These are phyloP conservation scores for Fragum sueziense DNA, from an alignment of 2,888 invertebrate genomes.

Conservation along the genomic window DNA sequence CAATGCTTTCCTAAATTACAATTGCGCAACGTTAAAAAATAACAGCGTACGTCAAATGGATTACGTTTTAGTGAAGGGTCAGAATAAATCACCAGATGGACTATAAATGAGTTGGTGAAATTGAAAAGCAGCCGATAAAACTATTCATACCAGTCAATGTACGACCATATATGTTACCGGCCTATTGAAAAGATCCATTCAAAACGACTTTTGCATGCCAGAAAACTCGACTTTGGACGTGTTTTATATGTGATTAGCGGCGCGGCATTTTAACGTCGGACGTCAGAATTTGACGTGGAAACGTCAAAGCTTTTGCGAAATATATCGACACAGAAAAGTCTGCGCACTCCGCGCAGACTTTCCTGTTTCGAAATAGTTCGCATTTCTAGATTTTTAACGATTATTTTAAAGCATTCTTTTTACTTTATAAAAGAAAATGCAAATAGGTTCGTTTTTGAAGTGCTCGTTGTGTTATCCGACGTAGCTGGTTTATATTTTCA, in stretches of 20 bases:
- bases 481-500: too few relatives aligned
- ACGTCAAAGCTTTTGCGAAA: not conserved
- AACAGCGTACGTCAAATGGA: too few relatives aligned
- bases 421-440: too few relatives aligned
- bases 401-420: too few relatives aligned
- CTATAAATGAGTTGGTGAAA: conserved; percentile 14
- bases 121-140: conserved; percentile 22
- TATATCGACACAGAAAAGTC: not conserved
- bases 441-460: too few relatives aligned
- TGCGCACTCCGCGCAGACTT: not conserved
- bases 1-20: too few relatives aligned
- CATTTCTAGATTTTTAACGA: too few relatives aligned
- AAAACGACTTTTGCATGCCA: conserved; percentile 13
- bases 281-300: not conserved
- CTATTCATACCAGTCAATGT: conserved; percentile 17
- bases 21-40: too few relatives aligned
- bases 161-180: conserved; percentile 14
- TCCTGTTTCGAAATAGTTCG: too few relatives aligned
- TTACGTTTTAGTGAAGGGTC: not conserved
- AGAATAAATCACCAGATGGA: conserved; percentile 27
- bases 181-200: conserved; percentile 14
- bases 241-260: not conserved
- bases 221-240: conserved; percentile 2
- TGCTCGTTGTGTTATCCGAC: too few relatives aligned
- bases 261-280: not conserved